These are phyloP conservation scores for Labeo catla DNA, from an alignment of 2,113 vertebrate genomes.

Conservation along the genomic window DNA sequence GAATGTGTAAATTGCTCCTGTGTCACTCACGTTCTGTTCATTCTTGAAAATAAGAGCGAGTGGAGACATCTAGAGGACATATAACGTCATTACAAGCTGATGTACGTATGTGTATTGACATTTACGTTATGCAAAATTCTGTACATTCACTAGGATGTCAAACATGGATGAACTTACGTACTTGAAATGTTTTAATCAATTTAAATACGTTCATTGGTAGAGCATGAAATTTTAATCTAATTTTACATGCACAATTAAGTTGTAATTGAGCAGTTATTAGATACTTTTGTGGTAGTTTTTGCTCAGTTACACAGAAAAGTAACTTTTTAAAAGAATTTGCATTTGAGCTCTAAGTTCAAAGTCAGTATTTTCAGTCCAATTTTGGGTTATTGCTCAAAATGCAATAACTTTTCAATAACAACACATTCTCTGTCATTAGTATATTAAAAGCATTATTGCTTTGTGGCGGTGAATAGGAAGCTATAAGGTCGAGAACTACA, in stretches of 20 bases:
- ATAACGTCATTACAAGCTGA: too few relatives aligned
- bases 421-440: not conserved
- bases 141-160: not conserved
- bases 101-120: too few relatives aligned
- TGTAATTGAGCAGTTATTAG: not conserved
- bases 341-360: not conserved
- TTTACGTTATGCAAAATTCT: not conserved
- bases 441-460: not conserved
- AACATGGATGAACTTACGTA: not conserved
- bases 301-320: not conserved
- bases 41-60: not conserved
- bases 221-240: not conserved
- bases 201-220: not conserved
- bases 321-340: not conserved
- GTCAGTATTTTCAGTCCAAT: not conserved
- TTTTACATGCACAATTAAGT: not conserved
- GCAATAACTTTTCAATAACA: not conserved
- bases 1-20: not conserved
- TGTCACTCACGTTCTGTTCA: too few relatives aligned
- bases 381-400: not conserved
- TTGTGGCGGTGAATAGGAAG: not conserved
- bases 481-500: not conserved
- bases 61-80: conserved; percentile 64
- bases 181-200: not conserved
- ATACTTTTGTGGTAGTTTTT: not conserved